These are phyloP conservation scores for Trichopoda pennipes DNA, from an alignment of 2,888 invertebrate species.

Conservation along the genomic window DNA sequence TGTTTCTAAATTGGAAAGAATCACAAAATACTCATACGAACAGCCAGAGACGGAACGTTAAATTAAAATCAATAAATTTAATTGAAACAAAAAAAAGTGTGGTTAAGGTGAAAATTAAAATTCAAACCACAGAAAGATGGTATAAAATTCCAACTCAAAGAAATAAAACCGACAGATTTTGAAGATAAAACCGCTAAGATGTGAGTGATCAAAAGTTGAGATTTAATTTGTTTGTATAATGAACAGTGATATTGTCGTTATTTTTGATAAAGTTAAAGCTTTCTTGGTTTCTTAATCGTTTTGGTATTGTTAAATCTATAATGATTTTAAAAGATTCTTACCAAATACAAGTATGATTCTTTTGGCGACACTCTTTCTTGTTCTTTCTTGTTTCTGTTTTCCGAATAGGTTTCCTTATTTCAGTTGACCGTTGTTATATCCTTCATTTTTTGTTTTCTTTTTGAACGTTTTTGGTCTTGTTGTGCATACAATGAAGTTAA, in stretches of 20 bases:
- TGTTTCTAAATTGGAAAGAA: constrained; percentile 49
- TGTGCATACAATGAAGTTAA: constrained; percentile 48
- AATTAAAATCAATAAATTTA: constrained; percentile 57
- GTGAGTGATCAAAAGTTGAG: constrained; percentile 41
- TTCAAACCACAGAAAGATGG: constrained; percentile 13
- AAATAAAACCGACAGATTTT: constrained; percentile 63
- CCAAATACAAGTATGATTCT: constrained; percentile 49
- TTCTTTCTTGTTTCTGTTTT: background rate
- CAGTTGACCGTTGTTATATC: background rate
- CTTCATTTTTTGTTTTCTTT: background rate
- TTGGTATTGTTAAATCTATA: constrained; percentile 19
- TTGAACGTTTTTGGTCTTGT: background rate
- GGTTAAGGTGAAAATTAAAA: constrained; percentile 56
- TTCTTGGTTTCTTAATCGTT: constrained; percentile 23
- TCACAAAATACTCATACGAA: constrained; percentile 15
- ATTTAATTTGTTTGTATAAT: constrained; percentile 42
- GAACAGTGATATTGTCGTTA: constrained; percentile 36
- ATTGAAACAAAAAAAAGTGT: constrained; percentile 17
- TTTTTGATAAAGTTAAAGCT: no score
- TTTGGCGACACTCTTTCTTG: constrained; percentile 59
- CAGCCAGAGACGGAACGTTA: constrained; percentile 20
- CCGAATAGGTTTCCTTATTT: background rate
- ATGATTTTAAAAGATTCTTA: constrained; percentile 47
- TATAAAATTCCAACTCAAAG: constrained; percentile 44
- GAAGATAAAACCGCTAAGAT: constrained; percentile 55